Conservation (phyloP, 1,140 invertebrate genomes). For the Lasioglossum albipes region DNA sequence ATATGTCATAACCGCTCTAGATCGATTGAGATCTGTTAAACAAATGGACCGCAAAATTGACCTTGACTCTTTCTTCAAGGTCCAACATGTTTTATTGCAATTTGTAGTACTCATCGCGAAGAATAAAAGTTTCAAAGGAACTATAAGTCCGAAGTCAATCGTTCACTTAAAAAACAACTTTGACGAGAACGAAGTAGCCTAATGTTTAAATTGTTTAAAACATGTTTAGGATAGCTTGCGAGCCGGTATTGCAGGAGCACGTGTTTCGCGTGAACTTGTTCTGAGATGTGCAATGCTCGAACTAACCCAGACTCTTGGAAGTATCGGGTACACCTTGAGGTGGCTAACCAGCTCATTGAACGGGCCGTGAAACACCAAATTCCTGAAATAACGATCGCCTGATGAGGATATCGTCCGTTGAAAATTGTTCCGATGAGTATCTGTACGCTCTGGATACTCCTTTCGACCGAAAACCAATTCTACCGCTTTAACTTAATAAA, state of each 20-base stretch:
- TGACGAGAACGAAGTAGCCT: not conserved
- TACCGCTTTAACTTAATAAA: not conserved
- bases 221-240: not conserved
- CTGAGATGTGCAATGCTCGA: constrained; percentile 64
- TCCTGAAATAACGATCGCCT: constrained; percentile 3
- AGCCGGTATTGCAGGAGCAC: not conserved
- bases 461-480: not conserved
- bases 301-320: constrained; percentile 57
- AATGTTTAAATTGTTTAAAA: not conserved
- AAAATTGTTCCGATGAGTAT: not conserved
- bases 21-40: too few species aligned
- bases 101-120: too few species aligned
- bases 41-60: too few species aligned
- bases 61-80: too few species aligned
- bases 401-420: not conserved
- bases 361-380: constrained; percentile 4
- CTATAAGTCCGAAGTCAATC: too few species aligned
- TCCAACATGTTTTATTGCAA: too few species aligned
- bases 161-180: too few species aligned
- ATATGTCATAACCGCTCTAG: too few species aligned
- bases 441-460: too few species aligned
- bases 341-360: not conserved
- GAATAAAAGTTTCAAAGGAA: too few species aligned
- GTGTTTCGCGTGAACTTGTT: constrained; percentile 48
- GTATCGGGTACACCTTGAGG: constrained; percentile 34